Conservation (phyloP, 2,797 vertebrate genomes). For the Mallotus villosus region DNA sequence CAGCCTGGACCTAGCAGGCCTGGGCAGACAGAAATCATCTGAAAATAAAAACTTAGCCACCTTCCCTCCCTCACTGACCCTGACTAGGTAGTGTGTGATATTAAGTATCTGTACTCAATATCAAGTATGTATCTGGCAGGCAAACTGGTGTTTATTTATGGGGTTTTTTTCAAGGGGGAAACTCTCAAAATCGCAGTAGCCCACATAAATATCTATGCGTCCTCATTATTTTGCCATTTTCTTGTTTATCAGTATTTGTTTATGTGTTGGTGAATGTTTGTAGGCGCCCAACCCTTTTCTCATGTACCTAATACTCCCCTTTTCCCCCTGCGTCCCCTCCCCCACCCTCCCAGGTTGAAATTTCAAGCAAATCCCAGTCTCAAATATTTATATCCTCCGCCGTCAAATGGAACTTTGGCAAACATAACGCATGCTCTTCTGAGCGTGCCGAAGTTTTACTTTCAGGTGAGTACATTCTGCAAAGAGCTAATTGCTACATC, state of each 20-base stretch:
- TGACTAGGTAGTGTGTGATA: slow-evolving; percentile 41
- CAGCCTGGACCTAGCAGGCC: slow-evolving; percentile 9
- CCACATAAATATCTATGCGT: slow-evolving; percentile 23
- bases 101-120: background rate
- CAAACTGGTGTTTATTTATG: slow-evolving; percentile 23
- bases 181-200: slow-evolving; percentile 22
- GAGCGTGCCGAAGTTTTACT: slow-evolving; percentile 94
- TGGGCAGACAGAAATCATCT: slow-evolving; percentile 26
- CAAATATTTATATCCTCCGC: slow-evolving; percentile 95
- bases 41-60: slow-evolving; percentile 39
- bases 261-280: background rate
- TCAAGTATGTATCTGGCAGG: background rate
- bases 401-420: slow-evolving; percentile 85
- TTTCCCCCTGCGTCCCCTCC: background rate
- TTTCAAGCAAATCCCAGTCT: slow-evolving; percentile 90
- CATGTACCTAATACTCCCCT: slow-evolving; percentile 2
- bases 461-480: slow-evolving; percentile 81
- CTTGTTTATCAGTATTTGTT: slow-evolving; percentile 10
- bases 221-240: slow-evolving; percentile 34
- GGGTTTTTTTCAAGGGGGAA: slow-evolving; percentile 24
- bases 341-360: slow-evolving; percentile 78
- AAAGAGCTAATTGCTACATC: slow-evolving; percentile 3
- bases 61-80: slow-evolving; percentile 36
- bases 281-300: slow-evolving; percentile 12
- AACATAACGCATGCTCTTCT: slow-evolving; percentile 92